Evolutionary conservation across 2,113 vertebrate genomes (phyloP), one percentile per base, ranked within the genome.

Genomic region (Corythaixoides concolor): DNA sequence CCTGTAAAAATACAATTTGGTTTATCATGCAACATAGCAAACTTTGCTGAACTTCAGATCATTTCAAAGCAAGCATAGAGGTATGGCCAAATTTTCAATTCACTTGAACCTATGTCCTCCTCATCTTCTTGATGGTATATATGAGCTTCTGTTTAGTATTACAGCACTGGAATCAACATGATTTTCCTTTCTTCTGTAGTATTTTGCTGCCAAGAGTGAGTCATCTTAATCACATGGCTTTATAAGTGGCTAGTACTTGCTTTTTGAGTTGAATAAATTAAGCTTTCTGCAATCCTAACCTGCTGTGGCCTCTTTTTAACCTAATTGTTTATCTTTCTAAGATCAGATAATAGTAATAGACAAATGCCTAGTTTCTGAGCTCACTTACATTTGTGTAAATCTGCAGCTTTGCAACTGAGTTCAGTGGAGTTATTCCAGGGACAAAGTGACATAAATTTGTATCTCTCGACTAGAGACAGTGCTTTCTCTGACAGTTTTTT

Each of bases 221-320:
- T 93, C 80, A 89, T 28, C 68, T 81, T 73, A 59, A 77, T 90
- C 79, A 89, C 59, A 59, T 26, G 43, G 33, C 35, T 77, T 83
- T 90, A 74, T 80, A 90, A 84, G 79, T 77, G 45, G 72, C 41
- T 62, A 80, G 55, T 84, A 27, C 49, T 88, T 84, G 67, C 20
- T 90, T 86, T 93, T 75, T 70, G n/a, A 60, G n/a, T 55, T 80
- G n/a, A 95, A 92, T 66, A 85, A 72, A 90, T 70, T 43, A 82
- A 68, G 55, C 32, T 68, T 90, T 74, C 76, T 93, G 41, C 80
- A 84, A 67, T 74, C 14, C 47, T 80, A n/a, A 76, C 37, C 67
- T 74, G 63, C 11, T 11, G 4, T 43, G n/a, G 32, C 22, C 59
- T 53, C 47, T 77, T 55, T 62, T 76, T 83, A 88, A 76, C 17